phyloP scores from a whole-genome alignment of 2,113 vertebrate species.

The Petromus typicus region DNA sequence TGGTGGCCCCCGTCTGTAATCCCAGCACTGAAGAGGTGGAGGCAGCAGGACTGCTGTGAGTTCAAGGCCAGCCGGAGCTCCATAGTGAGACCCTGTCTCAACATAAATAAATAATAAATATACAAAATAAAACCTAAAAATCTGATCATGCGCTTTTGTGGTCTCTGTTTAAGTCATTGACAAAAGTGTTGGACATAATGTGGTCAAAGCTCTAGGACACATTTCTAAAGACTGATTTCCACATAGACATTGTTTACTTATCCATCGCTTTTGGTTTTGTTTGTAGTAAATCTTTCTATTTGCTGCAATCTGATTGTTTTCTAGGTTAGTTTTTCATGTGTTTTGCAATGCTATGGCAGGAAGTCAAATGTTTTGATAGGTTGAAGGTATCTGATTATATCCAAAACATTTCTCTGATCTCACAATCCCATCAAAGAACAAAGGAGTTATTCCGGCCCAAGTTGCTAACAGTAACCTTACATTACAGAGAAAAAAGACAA shows the following conservation, averaged over 20 bases:
- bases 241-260: accelerated
- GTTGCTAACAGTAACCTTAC: background rate
- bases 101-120: too few relatives aligned
- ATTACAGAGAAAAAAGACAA: background rate
- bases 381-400: background rate
- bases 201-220: background rate
- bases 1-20: too few relatives aligned
- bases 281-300: background rate
- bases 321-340: background rate
- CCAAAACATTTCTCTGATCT: background rate
- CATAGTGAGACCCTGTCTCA: too few relatives aligned
- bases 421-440: background rate
- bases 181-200: background rate
- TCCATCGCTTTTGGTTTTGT: background rate
- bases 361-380: too few relatives aligned
- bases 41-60: too few relatives aligned
- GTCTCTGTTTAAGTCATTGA: background rate
- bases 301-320: background rate
- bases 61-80: too few relatives aligned
- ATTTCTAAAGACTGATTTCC: background rate
- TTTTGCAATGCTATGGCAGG: background rate
- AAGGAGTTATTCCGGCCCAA: background rate
- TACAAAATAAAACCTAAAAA: background rate
- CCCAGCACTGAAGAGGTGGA: too few relatives aligned
- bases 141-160: accelerated